These are phyloP conservation scores for Iphiclides podalirius DNA, from an alignment of 2,888 invertebrate species.

Conservation along the genomic window DNA sequence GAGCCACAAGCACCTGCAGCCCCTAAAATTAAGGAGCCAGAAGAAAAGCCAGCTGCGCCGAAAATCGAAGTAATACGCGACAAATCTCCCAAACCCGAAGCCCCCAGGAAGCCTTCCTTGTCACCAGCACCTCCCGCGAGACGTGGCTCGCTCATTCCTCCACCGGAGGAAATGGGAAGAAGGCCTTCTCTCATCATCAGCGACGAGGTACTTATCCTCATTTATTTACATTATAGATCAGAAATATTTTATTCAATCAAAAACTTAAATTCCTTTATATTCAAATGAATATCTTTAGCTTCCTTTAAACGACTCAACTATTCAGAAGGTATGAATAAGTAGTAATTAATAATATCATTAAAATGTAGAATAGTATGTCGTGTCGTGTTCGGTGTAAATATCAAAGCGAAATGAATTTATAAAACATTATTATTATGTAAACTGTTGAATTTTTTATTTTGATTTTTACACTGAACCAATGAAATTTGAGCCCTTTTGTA, in stretches of 20 bases:
- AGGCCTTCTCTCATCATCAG: constrained; percentile 95
- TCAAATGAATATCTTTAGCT: constrained; percentile 26
- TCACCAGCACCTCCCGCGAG: constrained; percentile 78
- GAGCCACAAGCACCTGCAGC: constrained; percentile 67
- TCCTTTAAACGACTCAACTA: constrained; percentile 43
- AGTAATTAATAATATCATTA: constrained; percentile 47
- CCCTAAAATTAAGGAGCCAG: constrained; percentile 86
- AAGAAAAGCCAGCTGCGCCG: constrained; percentile 82
- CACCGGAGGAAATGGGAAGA: constrained; percentile 91
- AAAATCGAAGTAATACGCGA: constrained; percentile 94
- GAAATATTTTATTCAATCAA: constrained; percentile 2
- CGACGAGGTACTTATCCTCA: constrained; percentile 89
- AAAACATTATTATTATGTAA: too few relatives aligned
- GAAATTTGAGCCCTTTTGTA: constrained; percentile 36
- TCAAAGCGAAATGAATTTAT: constrained; percentile 16
- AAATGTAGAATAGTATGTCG: constrained; percentile 37
- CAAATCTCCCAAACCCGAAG: constrained; percentile 83
- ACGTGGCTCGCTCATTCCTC: constrained; percentile 93
- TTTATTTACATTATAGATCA: too few relatives aligned
- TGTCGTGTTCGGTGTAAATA: constrained; percentile 28
- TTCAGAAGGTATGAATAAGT: constrained; percentile 56
- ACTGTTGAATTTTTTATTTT: constrained; percentile 13
- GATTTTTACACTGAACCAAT: constrained; percentile 26
- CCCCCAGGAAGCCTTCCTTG: constrained; percentile 86
- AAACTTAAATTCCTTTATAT: constrained; percentile 24